Base-by-base conservation (phyloP, 2,888 invertebrate genomes). In the Julus scandinavius region DNA sequence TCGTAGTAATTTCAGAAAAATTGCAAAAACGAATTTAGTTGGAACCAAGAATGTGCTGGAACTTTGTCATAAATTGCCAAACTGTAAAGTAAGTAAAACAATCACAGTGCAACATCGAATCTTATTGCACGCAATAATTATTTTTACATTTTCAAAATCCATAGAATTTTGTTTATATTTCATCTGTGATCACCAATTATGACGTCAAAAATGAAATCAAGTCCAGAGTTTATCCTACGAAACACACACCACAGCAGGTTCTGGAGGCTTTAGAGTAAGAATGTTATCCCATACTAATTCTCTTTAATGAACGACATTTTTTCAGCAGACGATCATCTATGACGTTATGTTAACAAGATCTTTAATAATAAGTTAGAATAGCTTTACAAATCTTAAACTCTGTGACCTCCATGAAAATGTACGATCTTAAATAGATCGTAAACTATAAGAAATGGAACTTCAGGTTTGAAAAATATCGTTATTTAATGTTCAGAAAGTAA, bases 41-140 rank as follows among this genome's bases (percentile, higher is more conserved):
- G 63, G 63, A n/a, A 63, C 63, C n/a, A 63, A n/a, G 63, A 63
- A 63, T n/a, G 63, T 63, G 17, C n/a, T 63, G 63, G n/a, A 63
- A 1, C 63, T 63, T 63, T 63, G 63, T n/a, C 63, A 63, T 63
- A n/a, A n/a, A 63, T 15, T 63, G 54, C 54, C 54, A 15, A 54
- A 54, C 11, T 54, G 54, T 15, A 54, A 54, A 15, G 54, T 54
- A 54, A 54, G 15, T 54, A 45, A 45, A 45, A 45, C 2, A 45
- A 6, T 6, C 41, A 45, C 6, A 45, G 6, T 6, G 4, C 2
- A 45, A 45, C 41, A 45, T 45, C 41, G 6, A 45, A 6, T 5
- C 41, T 45, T 6, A 45, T 45, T 45, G 41, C 15, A 54, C 11
- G 11, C 54, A 54, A 6, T 15, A 15, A 54, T 54, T 15, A 54